Evolutionary conservation across 2,888 invertebrate genomes (phyloP), one percentile per base, ranked within the genome.

Genomic region (Tenthredo livida): DNA sequence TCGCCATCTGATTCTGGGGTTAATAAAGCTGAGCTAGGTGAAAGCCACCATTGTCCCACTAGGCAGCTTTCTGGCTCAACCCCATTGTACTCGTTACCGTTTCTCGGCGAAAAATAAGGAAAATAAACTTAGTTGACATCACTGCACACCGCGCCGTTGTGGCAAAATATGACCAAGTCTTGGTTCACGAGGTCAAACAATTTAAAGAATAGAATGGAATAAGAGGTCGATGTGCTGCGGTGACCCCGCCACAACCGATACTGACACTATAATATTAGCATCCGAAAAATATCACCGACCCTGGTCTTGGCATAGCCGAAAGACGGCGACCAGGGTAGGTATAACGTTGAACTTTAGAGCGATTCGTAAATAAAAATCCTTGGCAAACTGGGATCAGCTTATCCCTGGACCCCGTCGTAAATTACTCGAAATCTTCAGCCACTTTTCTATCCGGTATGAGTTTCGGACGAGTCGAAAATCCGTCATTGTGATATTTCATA

Each of bases 11-110:
- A 67, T 67, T 33, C 21, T 43, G 73, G 43, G 40, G 21, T 43
- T 40, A 73, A 73, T 43, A 73, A 73, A 43, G 15, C 73, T 73
- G 25, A 43, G 73, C n/a, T 73, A 43, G 21, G 21, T 43, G 73
- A n/a, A 73, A 73, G 43, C 40, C 21, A 12, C 73, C 73, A 73
- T 73, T 73, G 73, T 73, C 15, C 73, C 40, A 73, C 73, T 40
- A 73, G 73, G 40, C 40, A 43, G 40, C 40, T 21, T 21, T 25
- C 73, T 70, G 37, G 73, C 40, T 21, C 21, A 40, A 43, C 73
- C 43, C 29, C 43, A 73, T 40, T 73, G 43, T 40, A 33, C 37
- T 43, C 40, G 40, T 67, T 67, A n/a, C 73, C 12, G 43, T 70
- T 37, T 9, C 70, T 40, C 37, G 37, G 15, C 33, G 70, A 37